Base-by-base conservation (phyloP, 2,888 invertebrate genomes). In the Diabrotica balteata region DNA sequence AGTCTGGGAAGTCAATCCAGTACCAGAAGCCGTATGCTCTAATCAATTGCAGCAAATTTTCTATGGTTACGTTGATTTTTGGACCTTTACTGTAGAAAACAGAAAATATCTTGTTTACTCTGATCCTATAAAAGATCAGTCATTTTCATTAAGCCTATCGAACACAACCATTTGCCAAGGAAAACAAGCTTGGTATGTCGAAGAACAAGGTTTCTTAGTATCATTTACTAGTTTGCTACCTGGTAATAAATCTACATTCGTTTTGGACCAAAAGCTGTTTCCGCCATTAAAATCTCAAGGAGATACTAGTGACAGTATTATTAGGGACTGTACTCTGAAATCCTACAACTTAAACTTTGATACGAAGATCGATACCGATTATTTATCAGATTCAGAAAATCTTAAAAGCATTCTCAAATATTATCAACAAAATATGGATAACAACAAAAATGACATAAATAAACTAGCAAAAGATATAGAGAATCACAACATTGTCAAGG, bases 71-170 rank as follows among this genome's bases (percentile, higher is more conserved):
- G 45, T 55, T 4, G 55, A 55, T 8, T 55, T 8, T 45, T 55
- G 55, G 55, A 55, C n/a, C 4, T 55, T 55, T n/a, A 8, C 43
- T 17, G 43, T n/a, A 11, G 55, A 55, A 44, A 43, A 55, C 9
- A 55, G 45, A 8, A 45, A 45, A 43, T 55, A 55, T 9, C 43
- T 55, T 9, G 4, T 55, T 55, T 55, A 55, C 11, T 43, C 55
- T 4, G 45, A 4, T n/a, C 44, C 55, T 8, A 10, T 10, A 4
- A 11, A 42, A 10, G 44, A 44, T 17, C 8, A 55, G 11, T 42
- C 55, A 11, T 55, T 55, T n/a, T 7, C 55, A 8, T 55, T 55
- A n/a, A 44, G 55, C 11, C 43, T 55, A n/a, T 44, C 55, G 11
- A 55, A 55, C 42, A 43, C 55, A 7, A 43, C 55, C 0, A 10